Conservation (phyloP, 1,140 invertebrate species). For the Campoletis sonorensis region DNA sequence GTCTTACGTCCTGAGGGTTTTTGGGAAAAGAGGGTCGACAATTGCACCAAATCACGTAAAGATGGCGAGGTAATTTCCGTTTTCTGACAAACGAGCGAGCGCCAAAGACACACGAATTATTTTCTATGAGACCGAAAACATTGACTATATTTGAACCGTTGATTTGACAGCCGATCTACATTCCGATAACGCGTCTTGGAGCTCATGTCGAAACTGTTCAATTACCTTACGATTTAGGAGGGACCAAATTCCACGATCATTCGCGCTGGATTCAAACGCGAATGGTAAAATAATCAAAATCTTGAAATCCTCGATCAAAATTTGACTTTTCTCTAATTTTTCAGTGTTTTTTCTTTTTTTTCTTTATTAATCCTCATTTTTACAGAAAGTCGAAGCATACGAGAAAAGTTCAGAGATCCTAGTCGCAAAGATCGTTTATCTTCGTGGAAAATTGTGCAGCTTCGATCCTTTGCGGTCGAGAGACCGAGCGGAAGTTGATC, state of each 20-base stretch:
- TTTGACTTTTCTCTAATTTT: no score
- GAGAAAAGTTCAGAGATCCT: conserved; percentile 76
- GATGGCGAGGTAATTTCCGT: conserved; percentile 79
- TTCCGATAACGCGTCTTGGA: conserved; percentile 81
- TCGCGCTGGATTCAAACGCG: conserved; percentile 89
- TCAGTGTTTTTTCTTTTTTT: no score
- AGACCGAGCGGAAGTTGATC: conserved; percentile 61
- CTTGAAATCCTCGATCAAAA: no score
- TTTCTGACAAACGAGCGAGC: neutral
- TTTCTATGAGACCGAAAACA: no score
- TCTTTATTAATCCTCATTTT: conserved; percentile 26
- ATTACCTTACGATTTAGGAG: conserved; percentile 89
- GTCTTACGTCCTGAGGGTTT: conserved; percentile 84
- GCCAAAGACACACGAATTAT: no score
- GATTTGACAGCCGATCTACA: conserved; percentile 78
- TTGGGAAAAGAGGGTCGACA: conserved; percentile 86
- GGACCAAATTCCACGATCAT: conserved; percentile 86
- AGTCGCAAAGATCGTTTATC: conserved; percentile 77
- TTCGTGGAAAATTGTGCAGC: conserved; percentile 74
- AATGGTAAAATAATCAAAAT: conserved; percentile 78
- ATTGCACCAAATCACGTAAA: conserved; percentile 81
- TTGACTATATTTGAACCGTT: conserved; percentile 19
- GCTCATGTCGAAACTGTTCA: conserved; percentile 84
- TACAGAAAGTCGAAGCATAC: conserved; percentile 81
- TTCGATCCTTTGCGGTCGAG: conserved; percentile 59